Conservation (phyloP, 2,888 invertebrate genomes). For the Drosophila nr. fundita region DNA sequence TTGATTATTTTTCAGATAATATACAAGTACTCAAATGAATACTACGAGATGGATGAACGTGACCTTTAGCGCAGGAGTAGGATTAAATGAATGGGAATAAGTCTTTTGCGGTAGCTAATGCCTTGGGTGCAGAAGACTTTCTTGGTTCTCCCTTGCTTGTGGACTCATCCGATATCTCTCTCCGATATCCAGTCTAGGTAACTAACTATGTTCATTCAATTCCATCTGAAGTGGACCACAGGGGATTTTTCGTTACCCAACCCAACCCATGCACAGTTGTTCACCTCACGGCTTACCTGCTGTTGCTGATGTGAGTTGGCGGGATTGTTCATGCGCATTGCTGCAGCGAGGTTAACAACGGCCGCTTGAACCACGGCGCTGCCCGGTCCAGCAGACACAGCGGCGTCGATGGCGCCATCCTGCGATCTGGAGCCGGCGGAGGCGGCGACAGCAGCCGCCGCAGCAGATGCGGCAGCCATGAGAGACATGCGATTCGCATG, state of each 20-base stretch:
- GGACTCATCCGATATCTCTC: not conserved
- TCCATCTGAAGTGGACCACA: not conserved
- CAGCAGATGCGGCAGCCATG: slow-evolving; percentile 87
- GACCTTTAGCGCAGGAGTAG: not conserved
- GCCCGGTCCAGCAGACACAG: slow-evolving; percentile 81
- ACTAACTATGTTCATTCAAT: not conserved
- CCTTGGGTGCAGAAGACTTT: not conserved
- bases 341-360: slow-evolving; percentile 91
- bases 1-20: not conserved
- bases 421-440: slow-evolving; percentile 56
- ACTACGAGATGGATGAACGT: not conserved
- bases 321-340: slow-evolving; percentile 88
- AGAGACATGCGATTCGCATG: slow-evolving; percentile 89
- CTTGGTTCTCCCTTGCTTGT: no score
- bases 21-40: not conserved
- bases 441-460: slow-evolving; percentile 80
- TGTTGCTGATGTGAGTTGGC: slow-evolving; percentile 59
- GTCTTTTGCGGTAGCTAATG: not conserved
- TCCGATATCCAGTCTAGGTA: not conserved
- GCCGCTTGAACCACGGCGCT: slow-evolving; percentile 89
- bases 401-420: slow-evolving; percentile 82
- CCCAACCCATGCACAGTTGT: not conserved
- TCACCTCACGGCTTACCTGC: slow-evolving; percentile 43
- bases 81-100: not conserved
- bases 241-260: not conserved